phyloP scores from a whole-genome alignment of 2,113 vertebrate genomes.

The Aldabrachelys gigantea region DNA sequence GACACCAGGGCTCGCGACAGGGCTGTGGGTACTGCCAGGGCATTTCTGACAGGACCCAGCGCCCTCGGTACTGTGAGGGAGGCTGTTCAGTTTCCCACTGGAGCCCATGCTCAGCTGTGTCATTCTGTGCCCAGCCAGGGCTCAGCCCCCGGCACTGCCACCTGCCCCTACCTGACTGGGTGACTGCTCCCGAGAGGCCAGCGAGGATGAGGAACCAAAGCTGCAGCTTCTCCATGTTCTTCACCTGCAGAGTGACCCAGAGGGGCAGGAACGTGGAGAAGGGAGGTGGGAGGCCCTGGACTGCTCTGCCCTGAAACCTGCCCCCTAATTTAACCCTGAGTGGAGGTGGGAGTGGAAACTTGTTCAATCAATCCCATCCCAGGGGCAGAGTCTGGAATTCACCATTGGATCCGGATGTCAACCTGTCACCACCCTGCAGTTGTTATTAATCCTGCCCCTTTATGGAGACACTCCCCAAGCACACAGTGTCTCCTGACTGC shows the following conservation, averaged over 20 bases:
- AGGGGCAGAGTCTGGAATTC: background rate
- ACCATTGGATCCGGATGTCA: background rate
- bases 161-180: background rate
- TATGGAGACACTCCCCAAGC: background rate
- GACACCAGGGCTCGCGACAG: background rate
- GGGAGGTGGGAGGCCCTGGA: background rate
- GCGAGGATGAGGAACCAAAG: background rate
- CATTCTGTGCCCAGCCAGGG: background rate
- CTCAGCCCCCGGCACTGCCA: no score
- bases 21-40: background rate
- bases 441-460: background rate
- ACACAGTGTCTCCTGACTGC: background rate
- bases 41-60: constrained; percentile 1
- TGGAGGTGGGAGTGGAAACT: background rate
- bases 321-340: background rate
- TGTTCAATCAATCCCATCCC: background rate
- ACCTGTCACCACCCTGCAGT: background rate
- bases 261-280: background rate
- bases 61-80: background rate
- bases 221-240: background rate
- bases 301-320: no score
- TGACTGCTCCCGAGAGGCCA: background rate
- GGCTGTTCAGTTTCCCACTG: background rate
- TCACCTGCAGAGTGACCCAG: background rate
- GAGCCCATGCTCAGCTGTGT: background rate